Evolutionary conservation across 2,888 invertebrate species (phyloP), one percentile per base, ranked within the genome.

Genomic region (Bombylius discolor): DNA sequence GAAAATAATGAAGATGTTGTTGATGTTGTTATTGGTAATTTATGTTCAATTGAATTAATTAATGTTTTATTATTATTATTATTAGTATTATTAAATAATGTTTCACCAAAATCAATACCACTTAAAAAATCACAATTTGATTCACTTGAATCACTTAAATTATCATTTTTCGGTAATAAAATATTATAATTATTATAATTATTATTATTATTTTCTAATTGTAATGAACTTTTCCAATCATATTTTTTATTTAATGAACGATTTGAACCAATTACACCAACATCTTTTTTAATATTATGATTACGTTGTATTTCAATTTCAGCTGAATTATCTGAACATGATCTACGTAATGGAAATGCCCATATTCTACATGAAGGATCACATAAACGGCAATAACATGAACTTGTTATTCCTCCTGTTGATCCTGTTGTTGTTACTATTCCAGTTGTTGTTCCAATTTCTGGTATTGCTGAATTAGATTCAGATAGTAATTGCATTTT

Each of bases 331-430:
- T 73, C 72, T 5, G 74, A 73, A 23, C 66, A 65, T 4, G 74
- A 73, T 53, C 73, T 67, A 14, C 72, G 65, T 47, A 74, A 57
- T 9, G 74, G 73, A 62, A 72, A 73, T 59, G 72, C 74, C 74
- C 74, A 74, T 31, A 74, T 68, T 4, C 68, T 68, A 52, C 71
- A 68, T 49, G 71, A 61, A 7, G 74, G 74, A 67, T 74, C 73
- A 56, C 74, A 74, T 52, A 64, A 59, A 9, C 64, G 64, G 52
- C 66, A 66, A 57, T 62, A 65, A 49, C 66, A 66, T 31, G 62
- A 52, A 32, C 55, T 60, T 52, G 58, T 57, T 44, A 23, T 23
- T 2, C 23, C 3, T 23, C 23, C 23, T 4, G 46, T 46, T n/a
- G 46, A 46, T 46, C 3, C 7, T 39, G n/a, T 42, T 11, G 8